Base-by-base conservation (phyloP, 2,113 vertebrate genomes). In the Pseudorectes ferrugineus region DNA sequence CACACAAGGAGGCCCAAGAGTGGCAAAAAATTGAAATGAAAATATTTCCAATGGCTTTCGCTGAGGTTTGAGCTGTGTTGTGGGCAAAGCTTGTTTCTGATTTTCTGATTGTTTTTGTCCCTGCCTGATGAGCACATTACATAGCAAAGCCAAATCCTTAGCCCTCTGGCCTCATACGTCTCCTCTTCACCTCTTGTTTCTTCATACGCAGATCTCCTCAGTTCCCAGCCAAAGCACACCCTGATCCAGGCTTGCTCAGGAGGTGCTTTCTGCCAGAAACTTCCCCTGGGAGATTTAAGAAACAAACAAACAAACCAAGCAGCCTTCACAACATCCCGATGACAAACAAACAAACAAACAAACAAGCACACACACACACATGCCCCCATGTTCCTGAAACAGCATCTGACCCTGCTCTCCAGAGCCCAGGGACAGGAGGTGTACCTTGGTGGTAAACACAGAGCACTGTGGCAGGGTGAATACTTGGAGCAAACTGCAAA, bases 161-260 rank as follows among this genome's bases (percentile, higher is more conserved):
- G 76, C 89, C 76, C 70, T 66, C 79, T 95, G 95, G 77, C 83
- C 70, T 92, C 68, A 75, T 79, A 45, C 3, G 10, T 74, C 72
- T 92, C 74, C 92, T 81, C 51, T 95, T 93, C 96, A 96, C 89
- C 92, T 95, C 95, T 93, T 86, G 61, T 92, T 95, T 91, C 86
- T 81, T 91, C 73, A 89, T 74, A 67, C 1, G 0, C 68, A 91
- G 58, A 85, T 81, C 7, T 31, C 65, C 42, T 93, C 77, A 21
- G 28, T 23, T 95, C 66, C 91, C 61, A 96, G 93, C 86, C 94
- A 97, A 89, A 92, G 46, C 48, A 81, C 43, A 87, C 58, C 31
- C 77, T 63, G 43, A 51, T 74, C 89, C 67, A 83, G 86, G 67
- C 67, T 92, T 42, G 5, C 81, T 92, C 67, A 85, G 87, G 85